A percentile compares a stretch with the other conserved stretches of the same genome.
Evolutionary conservation across 2,797 vertebrate genomes (phyloP).

Genomic region (Neosilurus mollespiculum): DNA sequence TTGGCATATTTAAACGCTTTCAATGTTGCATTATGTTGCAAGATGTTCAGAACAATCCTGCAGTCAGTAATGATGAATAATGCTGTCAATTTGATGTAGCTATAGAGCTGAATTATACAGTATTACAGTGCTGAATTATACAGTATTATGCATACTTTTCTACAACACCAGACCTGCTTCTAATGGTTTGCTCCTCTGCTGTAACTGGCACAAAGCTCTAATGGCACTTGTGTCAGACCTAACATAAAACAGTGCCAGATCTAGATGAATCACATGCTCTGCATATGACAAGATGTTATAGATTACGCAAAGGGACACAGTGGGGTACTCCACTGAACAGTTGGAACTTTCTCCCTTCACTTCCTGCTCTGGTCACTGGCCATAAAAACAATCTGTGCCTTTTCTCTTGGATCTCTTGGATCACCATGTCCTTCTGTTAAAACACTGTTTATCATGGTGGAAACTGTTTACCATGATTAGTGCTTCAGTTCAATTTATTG

Average conservation of each 20-base stretch:
- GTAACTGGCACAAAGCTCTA: slow-evolving; percentile 13
- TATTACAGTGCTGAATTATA: neutral
- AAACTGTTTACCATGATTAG: neutral
- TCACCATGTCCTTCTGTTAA: slow-evolving; percentile 38
- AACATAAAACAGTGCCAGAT: neutral
- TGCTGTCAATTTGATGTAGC: neutral
- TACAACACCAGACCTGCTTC: neutral
- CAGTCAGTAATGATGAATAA: slow-evolving; percentile 4
- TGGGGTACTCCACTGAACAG: slow-evolving; percentile 44
- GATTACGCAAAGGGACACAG: slow-evolving; percentile 44
- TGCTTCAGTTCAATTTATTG: neutral
- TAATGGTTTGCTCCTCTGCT: slow-evolving; percentile 1
- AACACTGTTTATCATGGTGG: slow-evolving; percentile 30
- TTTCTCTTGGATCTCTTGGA: slow-evolving; percentile 32
- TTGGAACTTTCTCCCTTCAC: slow-evolving; percentile 45
- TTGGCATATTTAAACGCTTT: neutral
- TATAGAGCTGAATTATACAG: neutral
- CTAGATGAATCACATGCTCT: slow-evolving; percentile 11
- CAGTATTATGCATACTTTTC: neutral
- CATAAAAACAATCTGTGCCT: slow-evolving; percentile 58
- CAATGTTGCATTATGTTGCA: neutral
- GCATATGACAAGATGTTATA: neutral
- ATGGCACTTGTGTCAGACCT: neutral
- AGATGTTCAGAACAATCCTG: neutral
- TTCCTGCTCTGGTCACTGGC: slow-evolving; percentile 53